A percentile compares a stretch with the other conserved stretches of the same genome.
Conservation (phyloP, 2,797 vertebrate species). For the Fratercula arctica region DNA sequence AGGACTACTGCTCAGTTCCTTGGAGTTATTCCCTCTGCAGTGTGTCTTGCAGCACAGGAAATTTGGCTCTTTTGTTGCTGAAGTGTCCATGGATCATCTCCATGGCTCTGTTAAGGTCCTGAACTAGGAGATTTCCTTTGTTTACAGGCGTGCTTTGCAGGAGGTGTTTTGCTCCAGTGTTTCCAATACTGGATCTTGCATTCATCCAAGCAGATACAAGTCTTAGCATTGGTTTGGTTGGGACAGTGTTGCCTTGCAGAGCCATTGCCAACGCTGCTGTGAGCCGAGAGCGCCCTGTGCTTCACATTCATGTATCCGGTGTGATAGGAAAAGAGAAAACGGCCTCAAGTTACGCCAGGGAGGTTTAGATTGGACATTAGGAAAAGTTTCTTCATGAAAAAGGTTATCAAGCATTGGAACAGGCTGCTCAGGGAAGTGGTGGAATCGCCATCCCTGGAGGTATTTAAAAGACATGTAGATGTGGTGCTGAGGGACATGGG, state of each 20-base stretch:
- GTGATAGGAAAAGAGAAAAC: not conserved
- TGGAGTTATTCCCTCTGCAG: not conserved
- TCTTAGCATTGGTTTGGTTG: not conserved
- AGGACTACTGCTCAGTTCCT: not conserved
- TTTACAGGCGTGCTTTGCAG: not conserved
- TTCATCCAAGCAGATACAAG: not conserved
- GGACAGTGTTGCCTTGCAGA: not conserved
- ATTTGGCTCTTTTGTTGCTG: not conserved
- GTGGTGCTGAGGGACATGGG: not conserved
- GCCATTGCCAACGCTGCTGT: not conserved
- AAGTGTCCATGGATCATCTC: not conserved
- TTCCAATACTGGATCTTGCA: not conserved
- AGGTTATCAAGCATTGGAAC: not conserved
- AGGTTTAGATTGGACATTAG: not conserved
- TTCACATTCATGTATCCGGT: not conserved
- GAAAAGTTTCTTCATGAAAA: not conserved
- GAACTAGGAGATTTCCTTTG: not conserved
- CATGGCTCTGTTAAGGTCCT: not conserved
- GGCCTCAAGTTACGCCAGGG: not conserved
- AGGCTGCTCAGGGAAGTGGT: not conserved
- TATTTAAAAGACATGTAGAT: not conserved
- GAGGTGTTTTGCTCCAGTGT: not conserved
- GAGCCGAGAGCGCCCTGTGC: accelerated
- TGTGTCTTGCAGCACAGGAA: not conserved
- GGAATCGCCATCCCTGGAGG: not conserved